A percentile compares a stretch with the other conserved stretches of the same genome.
Evolutionary conservation across 2,888 invertebrate species (phyloP).

Genomic region (Allacma fusca): DNA sequence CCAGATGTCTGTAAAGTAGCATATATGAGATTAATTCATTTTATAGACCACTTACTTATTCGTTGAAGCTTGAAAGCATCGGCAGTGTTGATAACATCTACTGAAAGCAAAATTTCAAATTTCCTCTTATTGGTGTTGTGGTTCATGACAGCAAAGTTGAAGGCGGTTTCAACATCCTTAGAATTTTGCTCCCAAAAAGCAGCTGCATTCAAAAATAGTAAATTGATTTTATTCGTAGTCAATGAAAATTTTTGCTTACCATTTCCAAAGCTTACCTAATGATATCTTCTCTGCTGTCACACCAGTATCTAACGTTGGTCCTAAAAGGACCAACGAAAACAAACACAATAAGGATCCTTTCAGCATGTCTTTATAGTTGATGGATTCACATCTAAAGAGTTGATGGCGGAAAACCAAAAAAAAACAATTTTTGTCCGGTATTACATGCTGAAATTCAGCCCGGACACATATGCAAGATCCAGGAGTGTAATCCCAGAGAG

Average conservation of each 20-base stretch:
- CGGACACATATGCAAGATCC: neutral
- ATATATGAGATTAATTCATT: neutral
- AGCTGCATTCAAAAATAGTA: constrained; percentile 30
- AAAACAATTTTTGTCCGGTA: neutral
- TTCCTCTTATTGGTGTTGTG: constrained; percentile 85
- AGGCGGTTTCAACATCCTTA: constrained; percentile 81
- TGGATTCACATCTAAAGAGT: neutral
- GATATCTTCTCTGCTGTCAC: constrained; percentile 56
- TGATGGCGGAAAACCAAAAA: no score
- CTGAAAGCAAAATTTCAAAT: constrained; percentile 85
- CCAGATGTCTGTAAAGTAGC: neutral
- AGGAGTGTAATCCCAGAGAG: neutral
- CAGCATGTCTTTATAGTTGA: neutral
- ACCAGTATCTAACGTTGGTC: constrained; percentile 33
- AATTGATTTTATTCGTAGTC: neutral
- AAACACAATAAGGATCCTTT: constrained; percentile 9
- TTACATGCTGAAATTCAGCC: neutral
- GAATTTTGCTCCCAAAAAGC: constrained; percentile 44
- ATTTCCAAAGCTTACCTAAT: constrained; percentile 57
- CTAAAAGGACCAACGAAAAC: constrained; percentile 22
- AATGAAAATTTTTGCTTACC: no score
- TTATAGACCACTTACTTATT: constrained; percentile 74
- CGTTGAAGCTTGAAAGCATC: constrained; percentile 91
- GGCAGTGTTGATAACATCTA: constrained; percentile 90
- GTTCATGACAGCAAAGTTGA: constrained; percentile 86